Conservation (phyloP, 2,113 vertebrate genomes). For the Lipotes vexillifer region DNA sequence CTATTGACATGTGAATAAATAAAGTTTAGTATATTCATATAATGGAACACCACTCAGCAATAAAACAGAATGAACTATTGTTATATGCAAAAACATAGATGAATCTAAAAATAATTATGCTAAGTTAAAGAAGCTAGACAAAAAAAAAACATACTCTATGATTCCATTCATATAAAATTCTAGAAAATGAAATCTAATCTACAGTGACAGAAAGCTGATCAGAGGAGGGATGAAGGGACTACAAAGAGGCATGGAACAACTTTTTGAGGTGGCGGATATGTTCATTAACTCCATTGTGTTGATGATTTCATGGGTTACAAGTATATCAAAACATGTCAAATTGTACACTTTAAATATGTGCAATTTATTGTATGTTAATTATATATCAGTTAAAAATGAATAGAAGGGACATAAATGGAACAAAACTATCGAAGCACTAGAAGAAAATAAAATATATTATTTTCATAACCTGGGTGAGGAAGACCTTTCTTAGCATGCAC, state of each 20-base stretch:
- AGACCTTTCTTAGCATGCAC: neutral
- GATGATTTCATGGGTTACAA: neutral
- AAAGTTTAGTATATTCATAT: neutral
- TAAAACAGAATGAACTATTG: neutral
- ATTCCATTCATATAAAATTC: neutral
- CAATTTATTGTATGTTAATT: neutral
- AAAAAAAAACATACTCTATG: neutral
- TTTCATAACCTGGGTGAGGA: neutral
- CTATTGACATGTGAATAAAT: neutral
- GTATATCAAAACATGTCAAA: neutral
- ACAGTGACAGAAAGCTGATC: neutral
- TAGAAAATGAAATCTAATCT: neutral
- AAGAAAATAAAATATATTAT: neutral
- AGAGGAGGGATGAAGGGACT: neutral
- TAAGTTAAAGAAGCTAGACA: neutral
- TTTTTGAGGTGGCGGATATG: neutral
- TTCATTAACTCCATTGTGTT: neutral
- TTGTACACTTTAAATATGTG: neutral
- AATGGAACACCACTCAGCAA: neutral
- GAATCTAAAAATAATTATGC: neutral
- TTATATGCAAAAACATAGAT: neutral
- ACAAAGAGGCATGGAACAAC: neutral
- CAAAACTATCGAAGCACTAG: neutral
- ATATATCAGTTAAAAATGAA: neutral
- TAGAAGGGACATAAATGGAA: neutral